phyloP scores from a whole-genome alignment of 2,888 invertebrate species.

The Fragum sueziense region DNA sequence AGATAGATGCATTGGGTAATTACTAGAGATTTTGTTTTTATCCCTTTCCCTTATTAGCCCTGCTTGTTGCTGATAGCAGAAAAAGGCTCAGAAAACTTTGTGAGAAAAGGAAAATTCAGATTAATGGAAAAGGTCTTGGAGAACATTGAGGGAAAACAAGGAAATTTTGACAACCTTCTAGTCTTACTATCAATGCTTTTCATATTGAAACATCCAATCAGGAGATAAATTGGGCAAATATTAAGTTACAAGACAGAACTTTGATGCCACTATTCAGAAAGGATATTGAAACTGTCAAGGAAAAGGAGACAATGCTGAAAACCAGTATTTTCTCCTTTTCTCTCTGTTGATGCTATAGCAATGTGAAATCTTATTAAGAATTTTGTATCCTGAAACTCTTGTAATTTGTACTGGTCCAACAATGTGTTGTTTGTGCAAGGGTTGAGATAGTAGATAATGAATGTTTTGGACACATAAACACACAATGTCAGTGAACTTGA shows the following conservation, averaged over 20 bases:
- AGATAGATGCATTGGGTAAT: too few relatives aligned
- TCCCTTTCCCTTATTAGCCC: too few relatives aligned
- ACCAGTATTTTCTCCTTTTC: background rate
- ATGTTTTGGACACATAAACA: too few relatives aligned
- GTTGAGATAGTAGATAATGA: background rate
- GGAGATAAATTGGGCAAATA: background rate
- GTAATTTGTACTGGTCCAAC: background rate
- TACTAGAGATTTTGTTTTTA: too few relatives aligned
- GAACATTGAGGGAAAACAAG: conserved; percentile 3
- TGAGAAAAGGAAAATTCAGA: too few relatives aligned
- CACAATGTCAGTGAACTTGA: too few relatives aligned
- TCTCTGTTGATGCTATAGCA: background rate
- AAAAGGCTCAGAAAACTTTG: too few relatives aligned
- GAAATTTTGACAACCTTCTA: background rate
- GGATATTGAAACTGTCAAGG: background rate
- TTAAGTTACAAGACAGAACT: background rate
- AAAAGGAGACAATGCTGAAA: background rate
- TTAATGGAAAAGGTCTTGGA: background rate
- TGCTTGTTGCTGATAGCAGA: too few relatives aligned
- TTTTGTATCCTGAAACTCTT: background rate
- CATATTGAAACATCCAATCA: background rate
- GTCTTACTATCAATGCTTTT: too few relatives aligned
- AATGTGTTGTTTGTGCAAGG: background rate
- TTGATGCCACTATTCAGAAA: background rate
- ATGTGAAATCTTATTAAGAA: background rate